Conservation (phyloP, 2,888 invertebrate genomes). For the Drosophila vallismaia region DNA sequence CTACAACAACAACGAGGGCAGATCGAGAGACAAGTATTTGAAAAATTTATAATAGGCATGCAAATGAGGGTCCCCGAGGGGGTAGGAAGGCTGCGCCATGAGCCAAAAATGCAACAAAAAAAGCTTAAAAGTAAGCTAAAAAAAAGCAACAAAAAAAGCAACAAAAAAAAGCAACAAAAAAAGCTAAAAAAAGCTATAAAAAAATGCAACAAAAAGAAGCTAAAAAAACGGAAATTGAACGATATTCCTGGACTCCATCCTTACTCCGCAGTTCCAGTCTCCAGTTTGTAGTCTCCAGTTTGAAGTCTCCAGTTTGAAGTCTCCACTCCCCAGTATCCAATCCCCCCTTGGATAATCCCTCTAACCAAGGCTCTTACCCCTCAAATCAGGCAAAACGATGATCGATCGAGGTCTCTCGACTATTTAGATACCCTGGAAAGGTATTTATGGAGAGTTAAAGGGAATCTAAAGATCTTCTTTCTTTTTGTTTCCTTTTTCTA, state of each 20-base stretch:
- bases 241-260: conserved; percentile 37
- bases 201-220: conserved; percentile 3
- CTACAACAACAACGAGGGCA: conserved; percentile 49
- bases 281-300: too few species aligned
- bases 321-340: too few species aligned
- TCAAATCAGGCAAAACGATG: conserved; percentile 28
- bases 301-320: too few species aligned
- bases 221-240: conserved; percentile 31
- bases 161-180: too few species aligned
- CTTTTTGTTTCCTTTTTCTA: too few species aligned
- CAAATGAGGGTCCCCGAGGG: conserved; percentile 45
- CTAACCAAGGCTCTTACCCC: conserved; percentile 10
- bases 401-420: background rate
- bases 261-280: background rate
- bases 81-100: conserved; percentile 29
- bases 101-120: conserved; percentile 7
- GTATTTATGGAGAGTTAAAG: background rate
- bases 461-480: background rate
- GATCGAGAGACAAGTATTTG: conserved; percentile 64
- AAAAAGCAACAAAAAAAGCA: background rate
- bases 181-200: conserved; percentile 4
- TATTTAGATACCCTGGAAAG: background rate
- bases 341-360: background rate
- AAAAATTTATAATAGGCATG: conserved; percentile 73
- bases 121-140: conserved; percentile 14